Evolutionary conservation across 2,888 invertebrate genomes (phyloP).

Genomic region (Mantis religiosa): DNA sequence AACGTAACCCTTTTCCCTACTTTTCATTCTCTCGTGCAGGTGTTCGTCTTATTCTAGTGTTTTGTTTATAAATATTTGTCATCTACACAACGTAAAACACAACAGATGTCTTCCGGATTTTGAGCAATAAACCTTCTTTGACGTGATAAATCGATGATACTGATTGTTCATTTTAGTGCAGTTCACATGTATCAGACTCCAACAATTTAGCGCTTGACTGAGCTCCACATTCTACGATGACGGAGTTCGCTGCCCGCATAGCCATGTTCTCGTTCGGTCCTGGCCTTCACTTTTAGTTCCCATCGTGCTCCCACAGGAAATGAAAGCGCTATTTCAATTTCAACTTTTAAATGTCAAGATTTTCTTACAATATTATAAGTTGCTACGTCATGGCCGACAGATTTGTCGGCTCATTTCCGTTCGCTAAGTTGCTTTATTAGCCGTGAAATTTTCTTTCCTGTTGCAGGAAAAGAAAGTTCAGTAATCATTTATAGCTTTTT

Average conservation of each 20-base stretch:
- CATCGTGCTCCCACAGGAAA: not conserved
- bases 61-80: too few species aligned
- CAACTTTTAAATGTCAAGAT: not conserved
- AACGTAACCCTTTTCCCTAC: too few species aligned
- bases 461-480: not conserved
- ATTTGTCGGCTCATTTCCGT: not conserved
- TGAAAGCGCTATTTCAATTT: not conserved
- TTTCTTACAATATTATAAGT: not conserved
- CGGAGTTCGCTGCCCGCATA: not conserved
- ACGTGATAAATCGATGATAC: too few species aligned
- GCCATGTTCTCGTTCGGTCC: not conserved
- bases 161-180: too few species aligned
- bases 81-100: too few species aligned
- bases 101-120: too few species aligned
- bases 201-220: not conserved
- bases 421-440: not conserved
- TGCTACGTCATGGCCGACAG: not conserved
- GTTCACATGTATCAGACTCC: too few species aligned
- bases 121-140: too few species aligned
- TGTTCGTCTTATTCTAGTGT: too few species aligned
- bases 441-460: not conserved
- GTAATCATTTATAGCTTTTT: not conserved
- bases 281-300: not conserved
- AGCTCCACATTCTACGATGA: not conserved
- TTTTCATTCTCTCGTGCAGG: too few species aligned